Conservation (phyloP, 2,797 vertebrate species). For the Dermochelys coriacea region DNA sequence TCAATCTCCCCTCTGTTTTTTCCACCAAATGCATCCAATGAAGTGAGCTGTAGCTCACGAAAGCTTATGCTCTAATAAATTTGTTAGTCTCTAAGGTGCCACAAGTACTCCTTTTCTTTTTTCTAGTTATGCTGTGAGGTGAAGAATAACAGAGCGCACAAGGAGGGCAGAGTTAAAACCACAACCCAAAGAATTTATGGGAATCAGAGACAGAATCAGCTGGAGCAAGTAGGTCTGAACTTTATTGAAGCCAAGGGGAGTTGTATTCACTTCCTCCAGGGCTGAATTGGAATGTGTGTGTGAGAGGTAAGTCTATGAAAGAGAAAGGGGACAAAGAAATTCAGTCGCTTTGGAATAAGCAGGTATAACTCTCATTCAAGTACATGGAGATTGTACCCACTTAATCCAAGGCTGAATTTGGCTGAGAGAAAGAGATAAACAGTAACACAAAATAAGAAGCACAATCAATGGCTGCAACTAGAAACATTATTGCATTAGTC, state of each 20-base stretch:
- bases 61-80: too few species aligned
- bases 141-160: neutral
- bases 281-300: neutral
- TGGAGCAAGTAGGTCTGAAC: neutral
- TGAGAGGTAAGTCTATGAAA: neutral
- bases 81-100: too few species aligned
- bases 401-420: neutral
- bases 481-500: constrained; percentile 9
- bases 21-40: too few species aligned
- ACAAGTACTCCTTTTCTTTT: too few species aligned
- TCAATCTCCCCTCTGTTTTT: too few species aligned
- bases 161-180: neutral
- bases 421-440: neutral
- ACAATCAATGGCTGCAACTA: neutral
- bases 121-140: neutral
- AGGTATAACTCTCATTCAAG: neutral
- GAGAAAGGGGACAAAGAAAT: neutral
- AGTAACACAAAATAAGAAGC: neutral
- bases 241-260: neutral
- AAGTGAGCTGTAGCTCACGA: too few species aligned
- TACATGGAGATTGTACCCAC: neutral
- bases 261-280: neutral
- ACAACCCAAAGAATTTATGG: neutral
- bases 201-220: neutral
- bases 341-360: neutral